A percentile compares a stretch with the other conserved stretches of the same genome.
phyloP scores from a whole-genome alignment of 2,888 invertebrate genomes.

The Spodoptera littoralis region DNA sequence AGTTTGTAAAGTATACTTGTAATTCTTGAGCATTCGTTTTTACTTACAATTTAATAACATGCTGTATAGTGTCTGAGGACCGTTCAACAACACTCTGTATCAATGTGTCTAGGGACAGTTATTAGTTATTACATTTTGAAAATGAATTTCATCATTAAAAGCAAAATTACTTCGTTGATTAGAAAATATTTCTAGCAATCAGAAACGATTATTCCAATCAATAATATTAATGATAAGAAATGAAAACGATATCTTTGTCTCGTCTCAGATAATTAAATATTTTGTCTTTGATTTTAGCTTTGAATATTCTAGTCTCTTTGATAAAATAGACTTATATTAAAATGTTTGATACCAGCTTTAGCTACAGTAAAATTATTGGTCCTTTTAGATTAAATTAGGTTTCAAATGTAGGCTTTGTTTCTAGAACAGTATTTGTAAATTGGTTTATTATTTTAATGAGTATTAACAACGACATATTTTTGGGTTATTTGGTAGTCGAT shows the following conservation, averaged over 20 bases:
- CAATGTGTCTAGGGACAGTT: no score
- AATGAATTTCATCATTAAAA: no score
- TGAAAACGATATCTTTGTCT: neutral
- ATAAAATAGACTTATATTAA: neutral
- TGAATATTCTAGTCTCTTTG: conserved; percentile 6
- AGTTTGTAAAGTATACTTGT: neutral
- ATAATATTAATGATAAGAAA: conserved; percentile 5
- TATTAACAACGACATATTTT: no score
- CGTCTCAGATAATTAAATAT: conserved; percentile 3
- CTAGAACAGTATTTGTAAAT: no score
- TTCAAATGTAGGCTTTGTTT: neutral
- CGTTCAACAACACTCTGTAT: no score
- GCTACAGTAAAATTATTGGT: no score
- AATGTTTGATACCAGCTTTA: neutral
- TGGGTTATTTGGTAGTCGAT: no score
- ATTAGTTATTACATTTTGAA: no score
- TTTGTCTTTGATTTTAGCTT: conserved; percentile 9
- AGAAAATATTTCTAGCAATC: neutral
- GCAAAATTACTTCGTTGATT: no score
- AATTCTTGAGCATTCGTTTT: neutral
- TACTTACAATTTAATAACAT: no score
- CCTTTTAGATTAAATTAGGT: neutral
- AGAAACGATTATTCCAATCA: neutral
- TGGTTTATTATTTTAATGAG: no score
- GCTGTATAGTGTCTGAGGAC: no score